phyloP scores from a whole-genome alignment of 2,113 vertebrate species.

The Etheostoma spectabile region DNA sequence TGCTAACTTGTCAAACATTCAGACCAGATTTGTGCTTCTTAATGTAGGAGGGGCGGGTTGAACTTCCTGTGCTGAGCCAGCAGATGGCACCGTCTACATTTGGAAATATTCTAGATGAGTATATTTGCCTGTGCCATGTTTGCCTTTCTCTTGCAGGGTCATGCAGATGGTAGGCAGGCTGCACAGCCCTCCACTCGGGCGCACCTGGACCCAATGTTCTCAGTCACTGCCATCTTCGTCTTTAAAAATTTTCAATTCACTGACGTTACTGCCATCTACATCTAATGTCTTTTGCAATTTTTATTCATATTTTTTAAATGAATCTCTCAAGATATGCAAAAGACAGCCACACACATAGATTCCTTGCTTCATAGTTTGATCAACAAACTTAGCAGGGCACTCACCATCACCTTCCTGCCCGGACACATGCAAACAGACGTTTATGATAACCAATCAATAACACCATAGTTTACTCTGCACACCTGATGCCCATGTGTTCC shows the following conservation, averaged over 20 bases:
- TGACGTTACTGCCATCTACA: neutral
- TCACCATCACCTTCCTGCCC: neutral
- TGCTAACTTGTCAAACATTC: neutral
- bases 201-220: neutral
- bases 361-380: too few species aligned
- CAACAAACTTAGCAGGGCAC: neutral
- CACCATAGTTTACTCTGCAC: neutral
- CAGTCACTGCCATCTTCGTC: neutral
- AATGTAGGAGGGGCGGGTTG: neutral
- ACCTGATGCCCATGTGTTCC: neutral
- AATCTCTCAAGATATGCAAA: neutral
- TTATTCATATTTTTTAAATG: neutral
- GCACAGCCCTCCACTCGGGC: neutral
- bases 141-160: neutral
- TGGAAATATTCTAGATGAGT: neutral
- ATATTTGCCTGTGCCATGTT: neutral
- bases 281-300: neutral
- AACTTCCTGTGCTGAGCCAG: constrained; percentile 34
- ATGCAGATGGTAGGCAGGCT: neutral
- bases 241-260: too few species aligned
- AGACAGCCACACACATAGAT: too few species aligned
- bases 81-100: constrained; percentile 63
- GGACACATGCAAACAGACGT: neutral
- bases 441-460: neutral
- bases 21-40: neutral